phyloP scores from a whole-genome alignment of 2,113 vertebrate species.

The Embiotoca jacksoni region DNA sequence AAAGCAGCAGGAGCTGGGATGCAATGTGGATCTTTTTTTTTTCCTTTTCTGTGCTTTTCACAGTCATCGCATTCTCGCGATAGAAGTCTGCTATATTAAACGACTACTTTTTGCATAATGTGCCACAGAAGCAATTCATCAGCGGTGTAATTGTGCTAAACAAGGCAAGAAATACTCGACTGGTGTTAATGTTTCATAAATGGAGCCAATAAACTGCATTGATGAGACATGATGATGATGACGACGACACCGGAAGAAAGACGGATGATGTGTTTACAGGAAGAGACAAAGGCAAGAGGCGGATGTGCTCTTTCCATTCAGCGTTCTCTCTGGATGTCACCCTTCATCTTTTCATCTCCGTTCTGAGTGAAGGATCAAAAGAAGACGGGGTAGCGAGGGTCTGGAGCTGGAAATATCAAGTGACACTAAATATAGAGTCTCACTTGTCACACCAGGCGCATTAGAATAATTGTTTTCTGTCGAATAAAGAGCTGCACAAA shows the following conservation, averaged over 20 bases:
- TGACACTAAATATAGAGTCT: conserved; percentile 73
- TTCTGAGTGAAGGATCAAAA: conserved; percentile 69
- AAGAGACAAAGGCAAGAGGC: conserved; percentile 40
- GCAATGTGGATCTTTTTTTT: background rate
- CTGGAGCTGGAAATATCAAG: conserved; percentile 65
- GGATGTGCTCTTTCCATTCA: conserved; percentile 49
- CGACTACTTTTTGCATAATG: background rate
- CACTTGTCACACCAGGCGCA: conserved; percentile 26
- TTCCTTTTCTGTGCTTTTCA: background rate
- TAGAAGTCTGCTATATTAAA: conserved; percentile 5
- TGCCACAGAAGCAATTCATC: background rate
- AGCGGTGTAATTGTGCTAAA: background rate
- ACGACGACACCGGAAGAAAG: conserved; percentile 25
- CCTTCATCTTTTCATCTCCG: conserved; percentile 75
- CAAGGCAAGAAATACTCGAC: background rate
- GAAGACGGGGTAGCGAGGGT: conserved; percentile 39
- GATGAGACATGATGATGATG: conserved; percentile 7
- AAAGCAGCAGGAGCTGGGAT: conserved; percentile 24
- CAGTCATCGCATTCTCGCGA: conserved; percentile 4
- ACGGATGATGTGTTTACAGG: conserved; percentile 43
- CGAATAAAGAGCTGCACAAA: conserved; percentile 49
- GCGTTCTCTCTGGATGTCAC: conserved; percentile 57
- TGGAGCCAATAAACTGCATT: conserved; percentile 19
- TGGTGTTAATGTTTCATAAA: background rate
- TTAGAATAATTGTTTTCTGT: conserved; percentile 63